Conservation (phyloP, 2,797 vertebrate genomes). For the Paedocypris micromegethes region DNA sequence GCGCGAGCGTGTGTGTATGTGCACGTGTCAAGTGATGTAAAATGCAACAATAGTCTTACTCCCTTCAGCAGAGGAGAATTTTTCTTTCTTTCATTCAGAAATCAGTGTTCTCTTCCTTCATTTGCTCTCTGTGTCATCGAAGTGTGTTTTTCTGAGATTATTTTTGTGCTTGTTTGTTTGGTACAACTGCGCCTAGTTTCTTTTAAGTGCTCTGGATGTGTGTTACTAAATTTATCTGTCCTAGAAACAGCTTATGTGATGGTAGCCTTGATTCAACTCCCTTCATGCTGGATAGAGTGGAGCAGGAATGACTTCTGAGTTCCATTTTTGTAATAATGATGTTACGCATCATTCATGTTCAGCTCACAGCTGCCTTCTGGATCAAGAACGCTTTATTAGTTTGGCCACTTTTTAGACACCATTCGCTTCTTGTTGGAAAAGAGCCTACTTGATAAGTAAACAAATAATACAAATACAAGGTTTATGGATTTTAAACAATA, state of each 20-base stretch:
- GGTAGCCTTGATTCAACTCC: conserved; percentile 49
- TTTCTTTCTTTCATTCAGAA: neutral
- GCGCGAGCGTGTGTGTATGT: conserved; percentile 9
- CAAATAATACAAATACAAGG: too few species aligned
- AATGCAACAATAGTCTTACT: neutral
- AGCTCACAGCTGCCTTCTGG: neutral
- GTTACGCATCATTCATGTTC: neutral
- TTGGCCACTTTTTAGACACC: neutral
- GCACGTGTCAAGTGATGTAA: neutral
- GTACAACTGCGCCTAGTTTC: conserved; percentile 39
- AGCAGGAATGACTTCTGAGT: neutral
- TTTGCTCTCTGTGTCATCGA: conserved; percentile 19
- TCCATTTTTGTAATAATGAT: neutral
- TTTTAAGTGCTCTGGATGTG: conserved; percentile 39
- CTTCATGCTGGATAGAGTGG: neutral
- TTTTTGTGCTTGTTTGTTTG: conserved; percentile 39
- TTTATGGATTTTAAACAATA: too few species aligned
- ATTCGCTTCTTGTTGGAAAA: too few species aligned
- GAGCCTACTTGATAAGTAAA: too few species aligned
- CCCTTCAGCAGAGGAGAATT: neutral
- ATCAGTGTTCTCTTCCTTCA: conserved; percentile 3
- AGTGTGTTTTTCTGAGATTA: conserved; percentile 21
- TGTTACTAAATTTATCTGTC: conserved; percentile 56
- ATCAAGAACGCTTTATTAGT: neutral
- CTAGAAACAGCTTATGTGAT: conserved; percentile 50